These are phyloP conservation scores for Eristalinus sepulchralis DNA, from an alignment of 2,888 invertebrate genomes.

Conservation along the genomic window DNA sequence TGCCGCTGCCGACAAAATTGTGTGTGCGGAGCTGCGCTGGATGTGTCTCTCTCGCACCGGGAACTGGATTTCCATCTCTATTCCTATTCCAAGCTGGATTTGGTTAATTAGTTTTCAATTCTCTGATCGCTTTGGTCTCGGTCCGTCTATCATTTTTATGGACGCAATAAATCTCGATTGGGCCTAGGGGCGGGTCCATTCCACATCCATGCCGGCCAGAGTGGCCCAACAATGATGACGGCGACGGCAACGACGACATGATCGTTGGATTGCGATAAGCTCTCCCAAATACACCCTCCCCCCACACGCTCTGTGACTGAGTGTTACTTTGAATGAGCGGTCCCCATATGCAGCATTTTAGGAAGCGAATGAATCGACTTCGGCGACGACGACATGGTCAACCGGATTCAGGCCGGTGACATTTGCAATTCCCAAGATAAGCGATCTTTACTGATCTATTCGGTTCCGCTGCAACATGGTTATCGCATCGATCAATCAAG, in stretches of 20 bases:
- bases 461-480: conserved; percentile 62
- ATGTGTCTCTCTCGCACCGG: conserved; percentile 3
- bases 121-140: conserved; percentile 67
- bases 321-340: conserved; percentile 8
- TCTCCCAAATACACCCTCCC: conserved; percentile 21
- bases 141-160: conserved; percentile 71
- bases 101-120: conserved; percentile 71
- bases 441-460: conserved; percentile 69
- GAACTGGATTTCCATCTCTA: conserved; percentile 66
- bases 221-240: conserved; percentile 28
- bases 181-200: conserved; percentile 48
- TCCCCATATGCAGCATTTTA: conserved; percentile 18
- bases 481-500: conserved; percentile 69
- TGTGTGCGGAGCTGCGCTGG: not conserved
- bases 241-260: conserved; percentile 32
- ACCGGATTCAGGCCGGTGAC: conserved; percentile 64
- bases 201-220: not conserved
- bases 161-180: conserved; percentile 68
- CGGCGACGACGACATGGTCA: conserved; percentile 41
- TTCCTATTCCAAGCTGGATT: conserved; percentile 58
- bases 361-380: conserved; percentile 25
- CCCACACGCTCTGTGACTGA: not conserved
- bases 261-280: conserved; percentile 62
- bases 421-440: conserved; percentile 69
- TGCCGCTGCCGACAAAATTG: not conserved